These are phyloP conservation scores for Acipenser oxyrinchus DNA, from an alignment of 2,797 vertebrate genomes.

Conservation along the genomic window DNA sequence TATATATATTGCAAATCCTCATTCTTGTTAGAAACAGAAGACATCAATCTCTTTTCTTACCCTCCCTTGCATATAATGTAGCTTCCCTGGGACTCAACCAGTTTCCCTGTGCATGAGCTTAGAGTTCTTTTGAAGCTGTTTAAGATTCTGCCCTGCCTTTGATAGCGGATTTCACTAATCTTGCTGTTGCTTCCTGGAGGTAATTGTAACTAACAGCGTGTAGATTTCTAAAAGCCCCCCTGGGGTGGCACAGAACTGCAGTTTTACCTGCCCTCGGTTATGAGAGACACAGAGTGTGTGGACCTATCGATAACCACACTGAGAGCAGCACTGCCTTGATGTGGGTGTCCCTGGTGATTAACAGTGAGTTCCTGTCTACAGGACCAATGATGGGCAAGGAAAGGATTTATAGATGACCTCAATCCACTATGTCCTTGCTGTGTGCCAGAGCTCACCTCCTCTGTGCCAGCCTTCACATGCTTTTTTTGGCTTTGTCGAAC, in stretches of 20 bases:
- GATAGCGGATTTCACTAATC: neutral
- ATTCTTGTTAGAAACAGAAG: neutral
- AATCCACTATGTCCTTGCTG: too few relatives aligned
- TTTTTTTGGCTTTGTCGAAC: too few relatives aligned
- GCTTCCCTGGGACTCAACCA: neutral
- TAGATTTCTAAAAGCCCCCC: neutral
- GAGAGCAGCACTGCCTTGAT: too few relatives aligned
- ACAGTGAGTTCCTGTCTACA: too few relatives aligned
- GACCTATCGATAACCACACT: neutral
- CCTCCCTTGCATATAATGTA: neutral
- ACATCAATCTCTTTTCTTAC: too few relatives aligned
- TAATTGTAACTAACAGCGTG: conserved; percentile 1
- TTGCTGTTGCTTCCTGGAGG: neutral
- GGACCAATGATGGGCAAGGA: too few relatives aligned
- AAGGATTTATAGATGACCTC: too few relatives aligned
- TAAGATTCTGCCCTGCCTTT: neutral
- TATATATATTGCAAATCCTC: neutral
- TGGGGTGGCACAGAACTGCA: neutral
- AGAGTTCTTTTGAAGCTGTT: neutral
- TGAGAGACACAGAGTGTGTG: neutral
- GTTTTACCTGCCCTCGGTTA: neutral
- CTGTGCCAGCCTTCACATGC: too few relatives aligned
- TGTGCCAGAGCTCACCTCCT: too few relatives aligned
- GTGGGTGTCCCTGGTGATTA: too few relatives aligned
- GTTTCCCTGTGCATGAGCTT: neutral